Evolutionary conservation across 2,797 vertebrate species (phyloP), one percentile per base, ranked within the genome.

Genomic region (Siniperca scherzeri): DNA sequence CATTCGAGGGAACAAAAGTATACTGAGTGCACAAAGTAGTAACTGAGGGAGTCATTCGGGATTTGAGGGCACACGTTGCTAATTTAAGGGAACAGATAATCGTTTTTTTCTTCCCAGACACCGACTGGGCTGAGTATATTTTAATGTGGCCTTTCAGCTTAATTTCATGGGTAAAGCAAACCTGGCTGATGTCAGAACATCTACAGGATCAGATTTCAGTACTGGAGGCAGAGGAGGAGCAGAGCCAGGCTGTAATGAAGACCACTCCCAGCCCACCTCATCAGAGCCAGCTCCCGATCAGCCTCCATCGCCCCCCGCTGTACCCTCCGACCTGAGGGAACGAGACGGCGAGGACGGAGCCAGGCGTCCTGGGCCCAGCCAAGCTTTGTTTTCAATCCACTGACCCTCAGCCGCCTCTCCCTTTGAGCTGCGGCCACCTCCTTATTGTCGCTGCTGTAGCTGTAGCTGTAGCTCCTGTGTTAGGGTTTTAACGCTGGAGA

Each of bases 201-300:
- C 71, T 8, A 46, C 73, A 88, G 60, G 86, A 89, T 94, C 89
- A 85, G 46, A 82, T 92, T 91, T 93, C 91, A 91, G 82, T n/a
- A n/a, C 78, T 68, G 42, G 59, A 75, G 87, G 83, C 70, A 10
- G 64, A 81, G 61, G 30, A 76, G 70, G 52, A 77, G 68, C 42
- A 3, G 75, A 85, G 83, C 83, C 78, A 74, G 79, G 67, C 48
- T 22, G 50, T 68, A 75, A 84, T 71, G 82, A 82, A 68, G 86
- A 80, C 60, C 70, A 59, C 44, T 59, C 64, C 60, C 61, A 61
- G 65, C 36, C 50, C 66, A 40, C 72, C 50, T 76, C 57, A 4
- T 78, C 70, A 53, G 77, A 83, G 80, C 71, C 86, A 74, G 81
- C 78, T 88, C 83, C 61, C 14, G 72, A 67, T 77, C 68, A 4